Base-by-base conservation (phyloP, 2,797 vertebrate species). In the Linurgus olivaceus region DNA sequence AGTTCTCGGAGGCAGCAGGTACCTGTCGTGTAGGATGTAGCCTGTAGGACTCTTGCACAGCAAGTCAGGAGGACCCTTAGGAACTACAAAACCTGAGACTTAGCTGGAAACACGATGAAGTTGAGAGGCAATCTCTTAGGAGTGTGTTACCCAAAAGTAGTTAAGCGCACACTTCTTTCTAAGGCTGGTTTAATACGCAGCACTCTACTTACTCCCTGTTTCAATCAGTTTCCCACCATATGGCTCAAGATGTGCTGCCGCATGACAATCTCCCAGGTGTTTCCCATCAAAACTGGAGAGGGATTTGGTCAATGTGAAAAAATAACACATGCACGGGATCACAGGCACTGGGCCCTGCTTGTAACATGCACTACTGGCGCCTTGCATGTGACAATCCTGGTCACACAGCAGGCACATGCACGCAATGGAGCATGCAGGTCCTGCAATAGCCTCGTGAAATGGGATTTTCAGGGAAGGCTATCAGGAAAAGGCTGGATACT, bases 341-440 rank as follows among this genome's bases (percentile, higher is more conserved):
- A 35, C 59, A 52, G 37, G 42, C 67, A 50, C 44, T 1, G 4
- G 37, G 52, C 20, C 33, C 65, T 29, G 45, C 61, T 20, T 17
- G n/a, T 7, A 63, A 16, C 1, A 4, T 0, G 13, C 38, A 8
- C 33, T 13, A 3, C 5, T 0, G 2, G 44, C 21, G 45, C 47
- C 31, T 4, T 3, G 3, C 1, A 4, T 0, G 42, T 35, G 58
- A 63, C 20, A n/a, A 16, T 42, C 13, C 65, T 0, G 0, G 11
- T 59, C 76, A 51, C n/a, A 5, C 0, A 59, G 57, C 11, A 13
- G 47, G 8, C 35, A 63, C 8, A 13, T 3, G 72, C 35, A 31
- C 0, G 5, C 13, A 6, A 4, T 0, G 8, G 44, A 76, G 63
- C 51, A 26, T 0, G 0, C 1, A 2, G 7, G 7, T 24, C 44